These are phyloP conservation scores for Heterodera filipjevi DNA, from an alignment of 2,888 invertebrate genomes.

Conservation along the genomic window DNA sequence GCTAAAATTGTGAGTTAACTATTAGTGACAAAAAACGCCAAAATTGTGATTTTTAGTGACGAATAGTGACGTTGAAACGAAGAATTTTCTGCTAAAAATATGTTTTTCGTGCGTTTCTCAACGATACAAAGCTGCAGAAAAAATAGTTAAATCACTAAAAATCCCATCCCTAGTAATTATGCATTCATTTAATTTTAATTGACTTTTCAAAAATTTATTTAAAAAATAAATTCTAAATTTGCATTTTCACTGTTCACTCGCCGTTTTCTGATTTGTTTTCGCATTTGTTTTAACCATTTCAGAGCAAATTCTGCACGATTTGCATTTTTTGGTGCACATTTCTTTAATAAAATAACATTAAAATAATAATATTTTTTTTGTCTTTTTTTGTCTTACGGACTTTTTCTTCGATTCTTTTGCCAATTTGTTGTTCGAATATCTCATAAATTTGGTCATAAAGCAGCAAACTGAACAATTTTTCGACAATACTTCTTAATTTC, in stretches of 20 bases:
- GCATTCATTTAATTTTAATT: neutral
- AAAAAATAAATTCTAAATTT: too few relatives aligned
- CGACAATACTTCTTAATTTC: neutral
- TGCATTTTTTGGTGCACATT: neutral
- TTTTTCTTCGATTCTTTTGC: neutral
- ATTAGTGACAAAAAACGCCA: too few relatives aligned
- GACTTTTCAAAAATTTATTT: too few relatives aligned
- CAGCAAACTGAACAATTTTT: neutral
- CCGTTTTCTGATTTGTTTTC: neutral
- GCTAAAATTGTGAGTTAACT: too few relatives aligned
- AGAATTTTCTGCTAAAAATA: too few relatives aligned
- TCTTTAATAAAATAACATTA: neutral
- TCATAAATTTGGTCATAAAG: neutral
- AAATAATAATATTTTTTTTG: neutral
- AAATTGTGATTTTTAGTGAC: too few relatives aligned
- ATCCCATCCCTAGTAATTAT: too few relatives aligned
- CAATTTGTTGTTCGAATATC: neutral
- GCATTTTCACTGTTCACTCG: neutral
- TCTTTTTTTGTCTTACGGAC: neutral
- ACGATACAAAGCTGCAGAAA: too few relatives aligned
- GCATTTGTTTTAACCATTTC: conserved; percentile 7
- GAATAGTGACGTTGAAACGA: too few relatives aligned
- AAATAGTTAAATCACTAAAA: too few relatives aligned
- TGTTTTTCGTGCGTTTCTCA: too few relatives aligned
- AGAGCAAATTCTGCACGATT: neutral